Conservation (phyloP, 2,888 invertebrate species). For the Orthosia gracilis region DNA sequence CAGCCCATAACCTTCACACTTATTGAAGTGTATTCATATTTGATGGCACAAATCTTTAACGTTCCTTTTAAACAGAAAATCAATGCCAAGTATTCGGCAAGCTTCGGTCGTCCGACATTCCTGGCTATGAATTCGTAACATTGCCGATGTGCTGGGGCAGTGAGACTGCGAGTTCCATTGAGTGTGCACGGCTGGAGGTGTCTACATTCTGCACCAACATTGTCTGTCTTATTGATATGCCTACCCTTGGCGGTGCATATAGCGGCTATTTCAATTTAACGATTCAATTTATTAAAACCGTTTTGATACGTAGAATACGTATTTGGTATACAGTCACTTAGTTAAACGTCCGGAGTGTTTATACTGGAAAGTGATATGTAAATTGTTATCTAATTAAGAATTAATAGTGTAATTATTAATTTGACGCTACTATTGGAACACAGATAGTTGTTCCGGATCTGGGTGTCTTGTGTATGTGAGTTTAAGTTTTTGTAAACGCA, state of each 20-base stretch:
- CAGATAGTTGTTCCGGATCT: too few relatives aligned
- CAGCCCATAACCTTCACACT: not conserved
- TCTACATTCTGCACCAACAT: constrained; percentile 47
- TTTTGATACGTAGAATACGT: not conserved
- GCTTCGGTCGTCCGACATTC: constrained; percentile 21
- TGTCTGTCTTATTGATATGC: constrained; percentile 44
- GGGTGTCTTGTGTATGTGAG: too few relatives aligned
- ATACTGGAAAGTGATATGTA: not conserved
- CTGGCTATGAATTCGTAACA: constrained; percentile 49
- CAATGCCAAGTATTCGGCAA: constrained; percentile 13
- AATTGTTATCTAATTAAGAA: not conserved
- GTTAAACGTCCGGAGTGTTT: not conserved
- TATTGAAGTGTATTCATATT: constrained; percentile 12
- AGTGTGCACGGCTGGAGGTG: constrained; percentile 32
- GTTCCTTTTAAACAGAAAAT: constrained; percentile 37
- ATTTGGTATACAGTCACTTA: constrained; percentile 7
- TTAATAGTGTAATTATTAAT: not conserved
- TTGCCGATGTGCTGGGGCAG: constrained; percentile 25
- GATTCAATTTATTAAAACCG: constrained; percentile 19
- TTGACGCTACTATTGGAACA: too few relatives aligned
- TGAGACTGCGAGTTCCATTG: constrained; percentile 25
- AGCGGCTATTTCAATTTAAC: constrained; percentile 28
- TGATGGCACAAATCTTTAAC: not conserved
- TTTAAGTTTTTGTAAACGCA: too few relatives aligned
- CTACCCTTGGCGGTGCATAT: constrained; percentile 8